Percentiles rank a stretch among this genome's conserved stretches.
phyloP scores from a whole-genome alignment of 2,797 vertebrate species.

The Echeneis naucrates region DNA sequence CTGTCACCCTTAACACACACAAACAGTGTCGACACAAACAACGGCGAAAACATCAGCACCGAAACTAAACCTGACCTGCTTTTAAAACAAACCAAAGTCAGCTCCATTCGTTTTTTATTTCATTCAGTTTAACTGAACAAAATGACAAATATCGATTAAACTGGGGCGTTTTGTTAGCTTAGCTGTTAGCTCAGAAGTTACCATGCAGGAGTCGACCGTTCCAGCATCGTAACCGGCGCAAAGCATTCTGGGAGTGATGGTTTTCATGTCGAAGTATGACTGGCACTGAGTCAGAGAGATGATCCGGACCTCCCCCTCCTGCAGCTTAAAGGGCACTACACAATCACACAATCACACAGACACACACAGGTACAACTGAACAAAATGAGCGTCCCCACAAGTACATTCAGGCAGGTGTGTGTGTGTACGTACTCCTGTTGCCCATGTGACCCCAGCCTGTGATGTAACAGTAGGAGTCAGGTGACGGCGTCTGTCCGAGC shows the following conservation, averaged over 20 bases:
- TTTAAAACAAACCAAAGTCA: too few relatives aligned
- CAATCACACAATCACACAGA: conserved; percentile 29
- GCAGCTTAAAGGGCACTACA: conserved; percentile 96
- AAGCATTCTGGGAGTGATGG: conserved; percentile 94
- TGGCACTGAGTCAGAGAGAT: conserved; percentile 93
- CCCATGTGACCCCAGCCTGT: conserved; percentile 98
- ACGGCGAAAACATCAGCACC: background rate
- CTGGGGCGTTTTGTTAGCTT: too few relatives aligned
- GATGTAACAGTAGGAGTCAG: conserved; percentile 96
- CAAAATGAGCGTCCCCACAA: too few relatives aligned
- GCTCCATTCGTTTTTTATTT: too few relatives aligned
- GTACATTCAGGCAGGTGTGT: too few relatives aligned
- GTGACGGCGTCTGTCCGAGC: conserved; percentile 77
- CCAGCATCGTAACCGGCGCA: conserved; percentile 95
- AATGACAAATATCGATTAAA: too few relatives aligned
- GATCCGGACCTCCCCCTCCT: conserved; percentile 95
- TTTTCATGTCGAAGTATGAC: conserved; percentile 96
- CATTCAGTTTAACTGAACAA: too few relatives aligned
- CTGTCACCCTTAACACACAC: conserved; percentile 91
- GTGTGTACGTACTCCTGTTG: conserved; percentile 91
- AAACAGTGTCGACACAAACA: too few relatives aligned
- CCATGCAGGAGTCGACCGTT: conserved; percentile 97
- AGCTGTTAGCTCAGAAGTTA: conserved; percentile 63
- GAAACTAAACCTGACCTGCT: too few relatives aligned
- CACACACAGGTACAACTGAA: too few relatives aligned